phyloP scores from a whole-genome alignment of 2,888 invertebrate genomes.

The Stratiomys singularior region DNA sequence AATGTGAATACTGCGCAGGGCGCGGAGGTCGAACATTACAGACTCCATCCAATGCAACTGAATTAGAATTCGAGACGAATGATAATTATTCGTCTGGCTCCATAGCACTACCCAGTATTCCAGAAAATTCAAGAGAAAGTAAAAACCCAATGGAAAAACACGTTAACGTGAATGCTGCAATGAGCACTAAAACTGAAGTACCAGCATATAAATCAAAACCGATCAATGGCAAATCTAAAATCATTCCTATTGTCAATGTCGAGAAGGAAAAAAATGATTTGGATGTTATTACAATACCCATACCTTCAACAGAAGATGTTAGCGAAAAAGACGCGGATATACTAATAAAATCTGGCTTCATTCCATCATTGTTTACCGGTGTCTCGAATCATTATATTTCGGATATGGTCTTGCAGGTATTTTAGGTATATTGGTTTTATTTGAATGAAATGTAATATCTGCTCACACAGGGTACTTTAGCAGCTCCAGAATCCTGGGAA shows the following conservation, averaged over 20 bases:
- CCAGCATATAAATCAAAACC: background rate
- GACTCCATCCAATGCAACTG: constrained; percentile 83
- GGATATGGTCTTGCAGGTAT: constrained; percentile 80
- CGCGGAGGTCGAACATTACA: constrained; percentile 72
- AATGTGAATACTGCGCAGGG: constrained; percentile 69
- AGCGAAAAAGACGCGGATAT: constrained; percentile 32
- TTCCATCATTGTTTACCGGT: constrained; percentile 72
- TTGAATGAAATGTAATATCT: background rate
- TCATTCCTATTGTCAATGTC: constrained; percentile 26
- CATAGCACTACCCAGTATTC: constrained; percentile 2
- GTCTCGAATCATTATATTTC: constrained; percentile 75
- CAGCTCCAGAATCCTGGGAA: constrained; percentile 72
- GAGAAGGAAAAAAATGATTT: constrained; percentile 41
- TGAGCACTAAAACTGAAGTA: background rate
- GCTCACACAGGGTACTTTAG: constrained; percentile 68
- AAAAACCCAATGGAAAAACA: background rate
- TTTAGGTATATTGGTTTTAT: constrained; percentile 44
- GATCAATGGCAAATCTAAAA: background rate
- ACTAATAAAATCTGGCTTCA: constrained; percentile 66
- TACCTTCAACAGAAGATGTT: constrained; percentile 66
- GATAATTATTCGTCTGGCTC: constrained; percentile 60
- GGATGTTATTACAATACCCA: constrained; percentile 62
- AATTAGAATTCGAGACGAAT: constrained; percentile 70
- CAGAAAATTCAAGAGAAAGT: background rate
- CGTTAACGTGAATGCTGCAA: background rate